phyloP scores from a whole-genome alignment of 2,888 invertebrate species.

The Campaea margaritaria region DNA sequence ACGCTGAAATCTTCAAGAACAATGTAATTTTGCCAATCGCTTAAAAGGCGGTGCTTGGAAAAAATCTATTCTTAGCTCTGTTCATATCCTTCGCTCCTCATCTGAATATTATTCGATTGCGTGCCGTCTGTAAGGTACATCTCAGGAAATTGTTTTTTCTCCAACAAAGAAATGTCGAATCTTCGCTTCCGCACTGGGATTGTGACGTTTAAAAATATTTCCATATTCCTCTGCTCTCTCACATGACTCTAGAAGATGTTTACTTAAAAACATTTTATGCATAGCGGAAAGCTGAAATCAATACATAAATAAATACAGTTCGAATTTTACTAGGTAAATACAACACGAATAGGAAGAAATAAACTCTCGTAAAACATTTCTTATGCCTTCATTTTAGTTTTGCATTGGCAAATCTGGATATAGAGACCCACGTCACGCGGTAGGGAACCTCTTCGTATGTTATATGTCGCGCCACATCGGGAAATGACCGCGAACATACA shows the following conservation, averaged over 20 bases:
- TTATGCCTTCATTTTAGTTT: constrained; percentile 57
- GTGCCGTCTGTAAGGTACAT: constrained; percentile 51
- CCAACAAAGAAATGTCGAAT: constrained; percentile 50
- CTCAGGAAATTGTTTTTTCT: constrained; percentile 58
- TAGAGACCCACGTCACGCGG: constrained; percentile 57
- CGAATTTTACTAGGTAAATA: not conserved
- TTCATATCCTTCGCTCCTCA: constrained; percentile 58
- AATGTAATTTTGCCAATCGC: constrained; percentile 12
- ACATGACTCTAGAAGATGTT: constrained; percentile 32
- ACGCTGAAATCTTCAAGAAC: not conserved
- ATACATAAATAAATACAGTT: constrained; percentile 47
- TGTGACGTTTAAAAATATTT: constrained; percentile 47
- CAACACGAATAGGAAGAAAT: not conserved
- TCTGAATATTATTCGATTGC: constrained; percentile 70
- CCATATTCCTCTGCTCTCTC: constrained; percentile 33
- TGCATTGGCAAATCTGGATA: constrained; percentile 57
- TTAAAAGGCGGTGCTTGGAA: constrained; percentile 39
- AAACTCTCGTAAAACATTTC: constrained; percentile 65
- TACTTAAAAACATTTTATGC: constrained; percentile 48
- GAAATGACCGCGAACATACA: constrained; percentile 69
- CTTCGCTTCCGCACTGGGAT: constrained; percentile 45
- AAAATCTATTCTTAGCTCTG: constrained; percentile 53
- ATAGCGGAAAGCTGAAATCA: constrained; percentile 51
- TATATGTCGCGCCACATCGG: constrained; percentile 53
- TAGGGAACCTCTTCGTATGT: constrained; percentile 53